Evolutionary conservation across 2,113 vertebrate species (phyloP), one percentile per base, ranked within the genome.

Genomic region (Otus sunia): DNA sequence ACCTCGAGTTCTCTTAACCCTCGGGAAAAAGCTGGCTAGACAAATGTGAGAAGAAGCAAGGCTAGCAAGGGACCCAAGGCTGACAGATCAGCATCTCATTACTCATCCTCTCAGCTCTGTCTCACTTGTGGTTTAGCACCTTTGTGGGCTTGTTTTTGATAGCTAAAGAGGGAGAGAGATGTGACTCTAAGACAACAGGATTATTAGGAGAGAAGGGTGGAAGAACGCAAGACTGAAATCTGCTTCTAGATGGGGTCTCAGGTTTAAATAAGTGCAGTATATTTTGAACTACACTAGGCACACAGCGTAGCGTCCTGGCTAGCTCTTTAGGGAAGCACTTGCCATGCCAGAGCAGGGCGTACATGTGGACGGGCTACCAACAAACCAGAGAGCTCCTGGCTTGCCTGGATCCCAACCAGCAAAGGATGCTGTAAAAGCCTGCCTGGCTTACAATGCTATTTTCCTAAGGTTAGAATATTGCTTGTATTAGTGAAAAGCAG

Each of bases 401-500:
- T 84, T 58, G 26, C 36, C 72, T 67, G 83, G n/a, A 81, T 84
- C n/a, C 76, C 69, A 93, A 25, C 72, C 72, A 73, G 39, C 39
- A 66, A 29, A 79, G 82, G 73, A 86, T 68, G 67, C 43, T 56
- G 55, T n/a, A 74, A 83, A 90, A 92, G n/a, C 53, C 47, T 52
- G 21, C 71, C 92, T 84, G 78, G 63, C 23, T 86, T 66, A 78
- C 52, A 59, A 41, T 5, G 34, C 49, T 27, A 80, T 74, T 86
- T 86, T 90, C 43, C 79, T 94, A 47, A 88, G 64, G 50, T 73
- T 88, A 39, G 55, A 86, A 25, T 59, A 80, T 56, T 58, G 20
- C 29, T 85, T 53, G n/a, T 39, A 41, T 86, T 96, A 83, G 59
- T 12, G 63, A 86, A 88, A 94, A 93, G 71, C 74, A 93, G 78